phyloP scores from a whole-genome alignment of 1,140 invertebrate species.

The Apis mellifera region DNA sequence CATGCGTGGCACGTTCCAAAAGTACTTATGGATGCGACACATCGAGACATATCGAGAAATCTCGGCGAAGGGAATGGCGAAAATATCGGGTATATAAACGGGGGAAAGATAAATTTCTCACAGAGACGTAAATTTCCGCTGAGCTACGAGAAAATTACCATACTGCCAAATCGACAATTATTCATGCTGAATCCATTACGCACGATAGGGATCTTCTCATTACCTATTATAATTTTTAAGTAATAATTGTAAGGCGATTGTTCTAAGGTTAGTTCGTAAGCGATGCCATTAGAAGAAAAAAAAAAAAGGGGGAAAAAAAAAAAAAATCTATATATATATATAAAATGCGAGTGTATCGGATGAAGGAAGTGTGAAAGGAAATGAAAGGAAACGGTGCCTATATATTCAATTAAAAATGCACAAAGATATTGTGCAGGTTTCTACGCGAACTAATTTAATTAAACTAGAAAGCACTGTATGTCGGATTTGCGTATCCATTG shows the following conservation, averaged over 20 bases:
- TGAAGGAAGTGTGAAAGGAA: constrained; percentile 67
- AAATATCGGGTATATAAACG: constrained; percentile 1
- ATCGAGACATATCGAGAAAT: constrained; percentile 1
- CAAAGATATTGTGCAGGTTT: constrained; percentile 60
- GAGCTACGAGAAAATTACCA: constrained; percentile 77
- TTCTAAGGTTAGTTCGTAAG: constrained; percentile 75
- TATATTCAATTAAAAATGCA: constrained; percentile 68
- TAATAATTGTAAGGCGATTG: constrained; percentile 74
- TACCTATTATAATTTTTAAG: constrained; percentile 77
- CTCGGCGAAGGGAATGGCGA: neutral
- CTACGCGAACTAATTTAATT: constrained; percentile 69
- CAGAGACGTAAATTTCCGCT: constrained; percentile 70
- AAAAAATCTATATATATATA: no score
- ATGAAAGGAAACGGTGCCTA: constrained; percentile 71
- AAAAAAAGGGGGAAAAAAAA: no score
- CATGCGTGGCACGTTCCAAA: constrained; percentile 47
- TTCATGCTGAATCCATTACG: constrained; percentile 74
- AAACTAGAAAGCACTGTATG: constrained; percentile 75
- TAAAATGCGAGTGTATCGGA: constrained; percentile 53
- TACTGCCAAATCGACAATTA: constrained; percentile 82
- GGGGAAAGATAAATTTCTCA: constrained; percentile 22
- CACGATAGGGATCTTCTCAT: constrained; percentile 79
- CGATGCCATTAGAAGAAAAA: constrained; percentile 67
- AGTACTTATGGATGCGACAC: constrained; percentile 55
- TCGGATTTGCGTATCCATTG: constrained; percentile 68